Evolutionary conservation across 2,113 vertebrate species (phyloP).

Genomic region (Acrocephalus kingi): DNA sequence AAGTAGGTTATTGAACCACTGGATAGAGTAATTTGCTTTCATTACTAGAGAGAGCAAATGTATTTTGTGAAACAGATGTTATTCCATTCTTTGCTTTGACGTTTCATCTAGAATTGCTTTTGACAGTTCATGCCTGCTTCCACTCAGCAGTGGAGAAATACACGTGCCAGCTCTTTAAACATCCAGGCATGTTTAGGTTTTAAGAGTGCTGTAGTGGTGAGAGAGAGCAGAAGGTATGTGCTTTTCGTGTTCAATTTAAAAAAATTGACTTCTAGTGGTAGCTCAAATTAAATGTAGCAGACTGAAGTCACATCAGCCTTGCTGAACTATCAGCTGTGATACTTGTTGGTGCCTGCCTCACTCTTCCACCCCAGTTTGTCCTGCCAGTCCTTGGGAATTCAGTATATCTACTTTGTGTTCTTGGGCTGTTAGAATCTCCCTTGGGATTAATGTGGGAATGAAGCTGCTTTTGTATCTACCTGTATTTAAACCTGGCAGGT

Average conservation of each 20-base stretch:
- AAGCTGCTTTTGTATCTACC: background rate
- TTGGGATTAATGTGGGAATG: background rate
- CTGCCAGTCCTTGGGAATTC: background rate
- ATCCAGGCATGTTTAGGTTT: background rate
- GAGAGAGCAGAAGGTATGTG: background rate
- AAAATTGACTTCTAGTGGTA: background rate
- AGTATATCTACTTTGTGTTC: background rate
- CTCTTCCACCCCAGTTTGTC: background rate
- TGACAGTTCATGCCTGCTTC: conserved; percentile 49
- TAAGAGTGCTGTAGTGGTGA: background rate
- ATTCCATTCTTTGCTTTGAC: conserved; percentile 9
- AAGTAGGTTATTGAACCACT: background rate
- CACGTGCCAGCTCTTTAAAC: background rate
- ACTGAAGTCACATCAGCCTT: background rate
- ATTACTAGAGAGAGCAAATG: conserved; percentile 1
- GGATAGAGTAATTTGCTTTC: background rate
- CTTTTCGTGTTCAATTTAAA: background rate
- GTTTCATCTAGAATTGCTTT: conserved; percentile 31
- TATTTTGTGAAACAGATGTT: conserved; percentile 3
- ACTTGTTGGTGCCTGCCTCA: background rate
- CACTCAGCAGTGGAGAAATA: background rate
- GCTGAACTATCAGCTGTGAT: background rate
- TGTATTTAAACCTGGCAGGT: background rate
- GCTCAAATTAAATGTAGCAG: background rate
- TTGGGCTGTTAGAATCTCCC: background rate